A percentile compares a stretch with the other conserved stretches of the same genome.
phyloP scores from a whole-genome alignment of 2,797 vertebrate genomes.

The Hybognathus amarus region DNA sequence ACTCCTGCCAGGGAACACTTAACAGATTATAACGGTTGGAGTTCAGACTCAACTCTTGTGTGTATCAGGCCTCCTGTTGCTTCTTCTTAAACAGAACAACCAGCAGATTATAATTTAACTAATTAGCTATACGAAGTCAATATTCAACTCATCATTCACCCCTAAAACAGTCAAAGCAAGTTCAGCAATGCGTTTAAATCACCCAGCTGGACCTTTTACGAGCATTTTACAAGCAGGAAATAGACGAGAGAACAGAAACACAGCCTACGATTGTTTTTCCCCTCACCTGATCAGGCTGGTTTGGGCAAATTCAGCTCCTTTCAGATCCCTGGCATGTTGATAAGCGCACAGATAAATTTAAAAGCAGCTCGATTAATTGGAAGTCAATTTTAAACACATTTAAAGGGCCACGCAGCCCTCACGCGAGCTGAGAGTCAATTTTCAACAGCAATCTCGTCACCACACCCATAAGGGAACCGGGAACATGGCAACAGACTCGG shows the following conservation, averaged over 20 bases:
- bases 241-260: slow-evolving; percentile 63
- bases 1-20: slow-evolving; percentile 1
- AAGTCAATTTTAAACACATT: slow-evolving; percentile 60
- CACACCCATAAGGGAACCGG: slow-evolving; percentile 84
- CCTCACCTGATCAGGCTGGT: slow-evolving; percentile 75
- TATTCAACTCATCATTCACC: neutral
- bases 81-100: neutral
- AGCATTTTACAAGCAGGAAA: slow-evolving; percentile 38
- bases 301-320: slow-evolving; percentile 58
- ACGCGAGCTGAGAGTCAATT: slow-evolving; percentile 69
- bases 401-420: slow-evolving; percentile 55
- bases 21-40: neutral
- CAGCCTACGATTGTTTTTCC: slow-evolving; percentile 29
- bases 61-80: slow-evolving; percentile 38
- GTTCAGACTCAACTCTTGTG: neutral
- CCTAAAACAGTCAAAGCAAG: neutral
- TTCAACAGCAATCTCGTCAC: slow-evolving; percentile 79
- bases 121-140: neutral
- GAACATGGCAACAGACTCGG: slow-evolving; percentile 82
- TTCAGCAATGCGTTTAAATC: neutral
- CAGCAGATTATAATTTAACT: neutral
- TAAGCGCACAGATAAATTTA: slow-evolving; percentile 55
- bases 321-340: slow-evolving; percentile 73
- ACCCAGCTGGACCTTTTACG: neutral
- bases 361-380: slow-evolving; percentile 59